Conservation (phyloP, 1,140 invertebrate genomes). For the Varroa destructor region DNA sequence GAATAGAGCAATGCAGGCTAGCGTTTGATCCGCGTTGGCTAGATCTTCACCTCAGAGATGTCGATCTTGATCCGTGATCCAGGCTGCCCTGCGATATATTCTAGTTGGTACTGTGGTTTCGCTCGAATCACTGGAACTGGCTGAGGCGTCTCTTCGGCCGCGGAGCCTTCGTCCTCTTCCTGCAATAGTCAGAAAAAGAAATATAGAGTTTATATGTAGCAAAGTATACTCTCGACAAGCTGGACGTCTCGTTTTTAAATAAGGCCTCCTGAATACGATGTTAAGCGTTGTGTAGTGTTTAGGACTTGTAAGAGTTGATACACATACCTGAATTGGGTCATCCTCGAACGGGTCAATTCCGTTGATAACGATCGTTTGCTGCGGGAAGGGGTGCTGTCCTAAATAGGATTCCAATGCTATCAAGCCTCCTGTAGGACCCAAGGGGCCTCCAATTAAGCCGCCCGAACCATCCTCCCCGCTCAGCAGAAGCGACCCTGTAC, state of each 20-base stretch:
- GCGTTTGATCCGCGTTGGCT: neutral
- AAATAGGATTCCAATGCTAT: too few species aligned
- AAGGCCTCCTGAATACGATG: too few species aligned
- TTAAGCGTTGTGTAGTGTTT: too few species aligned
- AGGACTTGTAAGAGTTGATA: too few species aligned
- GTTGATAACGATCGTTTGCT: conserved; percentile 33
- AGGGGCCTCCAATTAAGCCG: conserved; percentile 31
- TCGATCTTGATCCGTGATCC: conserved; percentile 33
- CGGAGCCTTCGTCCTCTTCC: conserved; percentile 29
- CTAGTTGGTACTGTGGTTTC: conserved; percentile 18
- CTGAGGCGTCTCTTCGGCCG: conserved; percentile 3
- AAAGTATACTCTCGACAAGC: too few species aligned
- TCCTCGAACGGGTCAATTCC: conserved; percentile 34
- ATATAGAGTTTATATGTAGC: neutral
- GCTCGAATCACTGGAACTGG: conserved; percentile 6
- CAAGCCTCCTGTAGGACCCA: conserved; percentile 30
- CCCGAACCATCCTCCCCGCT: conserved; percentile 40
- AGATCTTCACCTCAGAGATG: conserved; percentile 37
- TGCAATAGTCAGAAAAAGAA: neutral
- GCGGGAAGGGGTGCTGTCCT: conserved; percentile 32
- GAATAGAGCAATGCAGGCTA: neutral
- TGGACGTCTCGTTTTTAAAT: too few species aligned
- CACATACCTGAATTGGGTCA: conserved; percentile 5
- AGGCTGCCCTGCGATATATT: conserved; percentile 1
- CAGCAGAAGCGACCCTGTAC: conserved; percentile 43